Evolutionary conservation across 2,113 vertebrate genomes (phyloP), one percentile per base, ranked within the genome.

Genomic region (Prietella phreatophila): DNA sequence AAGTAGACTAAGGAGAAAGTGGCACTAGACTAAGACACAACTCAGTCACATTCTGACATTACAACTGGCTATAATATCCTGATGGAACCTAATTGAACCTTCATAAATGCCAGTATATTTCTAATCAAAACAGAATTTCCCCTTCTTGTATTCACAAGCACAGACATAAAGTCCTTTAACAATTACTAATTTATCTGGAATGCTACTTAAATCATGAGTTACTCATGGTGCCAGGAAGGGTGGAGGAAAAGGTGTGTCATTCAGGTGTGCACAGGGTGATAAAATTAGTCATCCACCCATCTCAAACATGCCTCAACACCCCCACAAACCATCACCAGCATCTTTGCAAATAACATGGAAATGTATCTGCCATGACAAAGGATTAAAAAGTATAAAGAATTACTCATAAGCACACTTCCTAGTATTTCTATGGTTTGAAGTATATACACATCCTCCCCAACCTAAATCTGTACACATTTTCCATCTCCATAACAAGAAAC

Each of bases 221-320:
- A 90, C 55, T 69, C 63, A 86, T 36, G 17, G 56, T 36, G 67
- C 22, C 88, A 90, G 78, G 61, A 88, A 82, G 89, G 47, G 25
- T 88, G 81, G 36, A 86, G 60, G 36, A 83, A 86, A 82, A 89
- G 89, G 91, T 86, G 86, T 86, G 89, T 63, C 86, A 63, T 60
- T 88, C 36, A 87, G 7, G 87, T 89, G 76, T 86, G 85, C 87
- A 91, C 93, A 91, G 88, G 92, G 90, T 75, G 55, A 39, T 36
- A 50, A 47, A 30, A 39, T 84, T 82, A 84, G 36, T 86, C 75
- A 89, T 67, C 53, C 30, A 87, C 65, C 73, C 22, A 79, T 22
- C 71, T 71, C 65, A 80, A 39, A 78, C 39, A 82, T 60, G 55
- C 87, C 73, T 71, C 15, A 80, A 27, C 22, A 30, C 65, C 15